Conservation (phyloP, 2,888 invertebrate genomes). For the Alcis repandata region DNA sequence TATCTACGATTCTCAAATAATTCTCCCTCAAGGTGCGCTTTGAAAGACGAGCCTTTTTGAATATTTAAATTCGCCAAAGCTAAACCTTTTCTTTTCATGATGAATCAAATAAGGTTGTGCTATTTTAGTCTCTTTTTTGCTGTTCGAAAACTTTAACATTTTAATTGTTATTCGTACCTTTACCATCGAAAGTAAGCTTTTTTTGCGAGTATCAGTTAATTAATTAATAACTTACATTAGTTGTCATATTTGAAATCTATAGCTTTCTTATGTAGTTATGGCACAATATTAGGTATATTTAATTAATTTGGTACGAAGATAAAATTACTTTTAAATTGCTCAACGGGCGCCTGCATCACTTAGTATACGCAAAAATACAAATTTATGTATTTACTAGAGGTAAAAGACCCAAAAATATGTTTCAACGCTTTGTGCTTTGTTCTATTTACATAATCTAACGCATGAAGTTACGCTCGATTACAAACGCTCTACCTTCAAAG, state of each 20-base stretch:
- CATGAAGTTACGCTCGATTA: not conserved
- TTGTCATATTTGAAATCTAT: not conserved
- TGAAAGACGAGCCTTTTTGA: conserved; percentile 47
- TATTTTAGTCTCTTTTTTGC: conserved; percentile 7
- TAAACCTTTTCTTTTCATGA: conserved; percentile 34
- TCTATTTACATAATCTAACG: not conserved
- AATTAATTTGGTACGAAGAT: no score
- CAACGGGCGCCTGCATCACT: no score
- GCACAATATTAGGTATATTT: no score
- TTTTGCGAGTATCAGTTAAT: not conserved
- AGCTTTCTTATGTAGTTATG: no score
- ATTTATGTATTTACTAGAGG: not conserved
- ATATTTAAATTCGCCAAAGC: conserved; percentile 27
- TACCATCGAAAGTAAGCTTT: no score
- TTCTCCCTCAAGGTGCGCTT: conserved; percentile 50
- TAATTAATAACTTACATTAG: no score
- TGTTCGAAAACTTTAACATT: not conserved
- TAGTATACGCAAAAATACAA: not conserved
- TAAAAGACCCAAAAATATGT: not conserved
- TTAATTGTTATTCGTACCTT: not conserved
- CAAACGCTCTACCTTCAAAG: not conserved
- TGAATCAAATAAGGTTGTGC: conserved; percentile 14
- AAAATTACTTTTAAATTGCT: no score
- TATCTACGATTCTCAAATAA: conserved; percentile 55
- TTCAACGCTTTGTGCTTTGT: not conserved